phyloP scores from a whole-genome alignment of 2,888 invertebrate genomes.

The Polymixis lichenea region DNA sequence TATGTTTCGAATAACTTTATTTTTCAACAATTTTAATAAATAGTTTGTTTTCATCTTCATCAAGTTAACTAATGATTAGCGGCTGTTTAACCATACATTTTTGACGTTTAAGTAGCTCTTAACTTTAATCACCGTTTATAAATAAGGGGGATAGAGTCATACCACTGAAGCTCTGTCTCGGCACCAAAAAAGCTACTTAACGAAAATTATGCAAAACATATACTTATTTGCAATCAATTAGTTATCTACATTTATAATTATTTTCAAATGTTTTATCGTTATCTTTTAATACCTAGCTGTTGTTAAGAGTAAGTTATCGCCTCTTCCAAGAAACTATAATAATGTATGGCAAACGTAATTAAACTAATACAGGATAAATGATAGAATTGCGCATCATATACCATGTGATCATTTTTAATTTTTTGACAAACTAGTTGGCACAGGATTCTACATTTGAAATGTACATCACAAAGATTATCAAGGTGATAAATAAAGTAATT shows the following conservation, averaged over 20 bases:
- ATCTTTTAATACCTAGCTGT: conserved; percentile 17
- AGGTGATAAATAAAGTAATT: neutral
- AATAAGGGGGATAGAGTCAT: too few relatives aligned
- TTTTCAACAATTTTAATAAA: neutral
- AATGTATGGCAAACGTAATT: neutral
- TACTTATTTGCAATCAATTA: neutral
- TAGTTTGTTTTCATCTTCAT: neutral
- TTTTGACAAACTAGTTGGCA: neutral
- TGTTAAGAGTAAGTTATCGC: neutral
- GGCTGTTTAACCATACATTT: too few relatives aligned
- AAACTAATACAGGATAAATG: neutral
- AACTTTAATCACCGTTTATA: too few relatives aligned
- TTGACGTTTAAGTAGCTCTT: too few relatives aligned
- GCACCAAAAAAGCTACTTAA: neutral
- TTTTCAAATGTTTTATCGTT: conserved; percentile 21
- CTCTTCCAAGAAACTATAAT: neutral
- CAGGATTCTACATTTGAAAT: neutral
- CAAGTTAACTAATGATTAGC: too few relatives aligned
- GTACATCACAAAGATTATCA: conserved; percentile 6
- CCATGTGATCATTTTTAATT: neutral
- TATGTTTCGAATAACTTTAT: neutral
- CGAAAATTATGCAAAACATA: neutral
- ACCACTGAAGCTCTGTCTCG: neutral
- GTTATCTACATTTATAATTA: neutral
- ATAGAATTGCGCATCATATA: neutral